Evolutionary conservation across 2,113 vertebrate species (phyloP).

Genomic region (Melospiza georgiana): DNA sequence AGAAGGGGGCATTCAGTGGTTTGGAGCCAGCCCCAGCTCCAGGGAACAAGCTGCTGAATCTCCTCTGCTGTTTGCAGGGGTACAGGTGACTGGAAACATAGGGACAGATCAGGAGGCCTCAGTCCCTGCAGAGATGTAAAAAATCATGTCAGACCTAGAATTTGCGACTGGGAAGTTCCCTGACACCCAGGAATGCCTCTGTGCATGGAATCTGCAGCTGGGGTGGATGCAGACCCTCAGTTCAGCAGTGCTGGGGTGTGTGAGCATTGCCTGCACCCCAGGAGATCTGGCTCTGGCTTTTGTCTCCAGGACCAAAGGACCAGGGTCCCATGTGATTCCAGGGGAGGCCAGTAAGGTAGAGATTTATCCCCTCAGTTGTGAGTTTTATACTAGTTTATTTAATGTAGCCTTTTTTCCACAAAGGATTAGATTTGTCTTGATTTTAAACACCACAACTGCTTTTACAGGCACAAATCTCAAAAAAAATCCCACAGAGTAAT

Average conservation of each 20-base stretch:
- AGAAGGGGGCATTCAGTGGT: neutral
- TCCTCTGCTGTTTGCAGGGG: neutral
- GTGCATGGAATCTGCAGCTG: neutral
- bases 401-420: neutral
- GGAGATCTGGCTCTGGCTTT: neutral
- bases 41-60: neutral
- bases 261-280: neutral
- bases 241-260: neutral
- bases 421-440: neutral
- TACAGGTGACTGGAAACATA: neutral
- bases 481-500: neutral
- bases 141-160: neutral
- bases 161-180: neutral
- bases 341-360: neutral
- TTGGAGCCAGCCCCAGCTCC: neutral
- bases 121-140: neutral
- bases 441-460: neutral
- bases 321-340: neutral
- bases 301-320: neutral
- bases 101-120: neutral
- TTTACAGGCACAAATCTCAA: neutral
- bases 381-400: neutral
- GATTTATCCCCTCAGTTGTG: neutral
- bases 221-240: neutral
- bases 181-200: neutral